These are phyloP conservation scores for Blastobasis adustella DNA, from an alignment of 2,888 invertebrate genomes.

Conservation along the genomic window DNA sequence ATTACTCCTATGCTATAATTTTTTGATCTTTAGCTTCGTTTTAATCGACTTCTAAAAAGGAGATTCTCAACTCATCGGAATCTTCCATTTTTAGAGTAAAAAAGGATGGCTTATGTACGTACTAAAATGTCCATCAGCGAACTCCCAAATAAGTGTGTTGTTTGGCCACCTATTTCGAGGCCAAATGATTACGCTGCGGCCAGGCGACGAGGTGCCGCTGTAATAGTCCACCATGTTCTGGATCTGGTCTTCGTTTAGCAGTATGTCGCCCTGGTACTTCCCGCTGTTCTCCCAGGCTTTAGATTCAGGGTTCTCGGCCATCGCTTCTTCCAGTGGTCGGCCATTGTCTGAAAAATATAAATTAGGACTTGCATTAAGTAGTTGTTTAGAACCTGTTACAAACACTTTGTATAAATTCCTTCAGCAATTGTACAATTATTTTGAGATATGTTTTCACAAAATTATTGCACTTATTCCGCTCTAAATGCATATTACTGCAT, in stretches of 20 bases:
- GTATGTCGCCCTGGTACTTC: constrained; percentile 43
- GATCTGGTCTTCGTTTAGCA: constrained; percentile 33
- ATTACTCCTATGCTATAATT: too few species aligned
- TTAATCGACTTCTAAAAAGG: too few species aligned
- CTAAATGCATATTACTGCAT: too few species aligned
- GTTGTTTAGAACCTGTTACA: too few species aligned
- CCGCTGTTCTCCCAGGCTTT: constrained; percentile 40
- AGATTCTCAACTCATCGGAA: too few species aligned
- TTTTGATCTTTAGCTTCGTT: too few species aligned
- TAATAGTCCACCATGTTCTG: constrained; percentile 31
- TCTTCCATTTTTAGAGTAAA: too few species aligned
- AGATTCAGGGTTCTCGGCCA: constrained; percentile 20
- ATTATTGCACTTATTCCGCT: too few species aligned
- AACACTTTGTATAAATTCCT: too few species aligned
- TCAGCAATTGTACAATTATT: too few species aligned
- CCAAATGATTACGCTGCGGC: constrained; percentile 29
- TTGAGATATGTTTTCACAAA: too few species aligned
- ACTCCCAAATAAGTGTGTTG: constrained; percentile 31
- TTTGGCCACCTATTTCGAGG: constrained; percentile 36
- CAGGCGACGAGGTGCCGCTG: constrained; percentile 12
- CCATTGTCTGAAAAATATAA: constrained; percentile 24
- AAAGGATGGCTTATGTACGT: constrained; percentile 5
- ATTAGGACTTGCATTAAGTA: too few species aligned
- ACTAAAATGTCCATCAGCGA: constrained; percentile 23
- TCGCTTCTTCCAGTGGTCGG: constrained; percentile 22